Percentiles rank a stretch among this genome's conserved stretches.
Evolutionary conservation across 2,113 vertebrate genomes (phyloP).

Genomic region (Sceloporus undulatus): DNA sequence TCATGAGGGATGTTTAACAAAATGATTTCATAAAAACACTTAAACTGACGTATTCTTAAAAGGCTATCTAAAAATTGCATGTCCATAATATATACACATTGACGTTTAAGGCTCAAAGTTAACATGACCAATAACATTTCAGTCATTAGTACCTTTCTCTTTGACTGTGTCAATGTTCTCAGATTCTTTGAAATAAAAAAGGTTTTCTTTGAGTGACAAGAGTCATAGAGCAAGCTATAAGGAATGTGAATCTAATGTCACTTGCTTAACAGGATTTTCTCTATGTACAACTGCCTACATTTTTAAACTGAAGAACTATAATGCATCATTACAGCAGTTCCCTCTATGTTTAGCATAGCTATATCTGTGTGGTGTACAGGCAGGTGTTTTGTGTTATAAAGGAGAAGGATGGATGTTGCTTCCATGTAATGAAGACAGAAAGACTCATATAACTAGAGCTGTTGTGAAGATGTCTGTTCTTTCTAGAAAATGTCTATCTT

Average conservation of each 20-base stretch:
- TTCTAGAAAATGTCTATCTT: conserved; percentile 51
- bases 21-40: not conserved
- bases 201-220: not conserved
- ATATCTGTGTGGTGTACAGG: rapidly evolving
- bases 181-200: conserved; percentile 3
- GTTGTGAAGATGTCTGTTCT: conserved; percentile 28
- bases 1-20: not conserved
- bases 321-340: not conserved
- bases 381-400: not conserved
- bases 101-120: not conserved
- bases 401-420: conserved; percentile 21
- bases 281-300: not conserved
- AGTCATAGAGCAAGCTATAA: not conserved
- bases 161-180: not conserved
- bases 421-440: not conserved
- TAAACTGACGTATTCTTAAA: not conserved
- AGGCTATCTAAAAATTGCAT: not conserved
- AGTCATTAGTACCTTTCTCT: not conserved
- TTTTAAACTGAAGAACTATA: not conserved
- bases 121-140: not conserved
- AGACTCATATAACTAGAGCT: not conserved
- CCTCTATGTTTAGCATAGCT: rapidly evolving
- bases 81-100: not conserved
- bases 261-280: not conserved
- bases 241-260: rapidly evolving